phyloP scores from a whole-genome alignment of 2,888 invertebrate genomes.

The Melanchra persicariae region DNA sequence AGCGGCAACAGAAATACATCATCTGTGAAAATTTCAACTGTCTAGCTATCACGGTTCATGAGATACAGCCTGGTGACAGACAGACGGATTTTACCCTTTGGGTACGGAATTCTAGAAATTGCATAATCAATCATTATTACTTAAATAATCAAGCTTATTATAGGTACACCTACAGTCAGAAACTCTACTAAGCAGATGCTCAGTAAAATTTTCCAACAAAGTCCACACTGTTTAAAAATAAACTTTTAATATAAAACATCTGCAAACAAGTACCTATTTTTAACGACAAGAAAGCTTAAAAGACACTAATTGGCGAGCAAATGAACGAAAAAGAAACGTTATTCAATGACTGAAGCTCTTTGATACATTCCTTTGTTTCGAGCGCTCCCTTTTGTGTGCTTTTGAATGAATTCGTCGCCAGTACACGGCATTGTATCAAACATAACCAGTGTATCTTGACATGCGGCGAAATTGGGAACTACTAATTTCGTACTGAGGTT shows the following conservation, averaged over 20 bases:
- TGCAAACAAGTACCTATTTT: conserved; percentile 9
- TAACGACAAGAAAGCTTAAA: neutral
- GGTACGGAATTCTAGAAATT: too few relatives aligned
- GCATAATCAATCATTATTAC: neutral
- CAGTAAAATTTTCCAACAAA: neutral
- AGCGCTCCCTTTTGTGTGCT: conserved; percentile 20
- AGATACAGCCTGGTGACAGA: too few relatives aligned
- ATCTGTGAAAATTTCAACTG: too few relatives aligned
- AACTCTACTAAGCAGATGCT: neutral
- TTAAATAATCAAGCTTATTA: neutral
- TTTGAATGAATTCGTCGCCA: conserved; percentile 35
- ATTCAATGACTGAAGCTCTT: conserved; percentile 34
- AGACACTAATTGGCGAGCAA: conserved; percentile 25
- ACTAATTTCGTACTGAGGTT: conserved; percentile 18
- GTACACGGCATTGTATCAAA: conserved; percentile 17
- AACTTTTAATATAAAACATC: conserved; percentile 16
- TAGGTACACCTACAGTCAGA: neutral
- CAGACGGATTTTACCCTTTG: too few relatives aligned
- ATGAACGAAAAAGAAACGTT: conserved; percentile 31
- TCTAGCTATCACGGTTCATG: too few relatives aligned
- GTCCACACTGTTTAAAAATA: conserved; percentile 11
- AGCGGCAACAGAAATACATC: too few relatives aligned
- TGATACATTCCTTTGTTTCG: conserved; percentile 39
- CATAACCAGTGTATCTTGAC: conserved; percentile 19
- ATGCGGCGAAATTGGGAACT: conserved; percentile 31